Percentiles rank a stretch among this genome's conserved stretches.
phyloP scores from a whole-genome alignment of 2,113 vertebrate genomes.

The Corynorhinus townsendii region DNA sequence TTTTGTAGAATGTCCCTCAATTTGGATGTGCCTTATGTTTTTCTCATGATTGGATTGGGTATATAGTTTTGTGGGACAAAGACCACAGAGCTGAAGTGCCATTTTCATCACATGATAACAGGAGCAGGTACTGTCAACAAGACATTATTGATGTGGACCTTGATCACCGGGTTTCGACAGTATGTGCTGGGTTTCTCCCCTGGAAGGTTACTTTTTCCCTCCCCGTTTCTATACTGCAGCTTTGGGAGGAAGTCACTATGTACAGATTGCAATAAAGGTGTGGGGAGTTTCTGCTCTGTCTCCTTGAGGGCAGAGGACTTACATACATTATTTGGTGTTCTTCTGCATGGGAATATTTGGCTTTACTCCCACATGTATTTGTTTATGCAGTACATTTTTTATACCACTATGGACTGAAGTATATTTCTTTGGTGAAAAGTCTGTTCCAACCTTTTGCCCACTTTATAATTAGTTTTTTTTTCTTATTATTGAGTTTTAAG shows the following conservation, averaged over 20 bases:
- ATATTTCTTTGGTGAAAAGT: background rate
- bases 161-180: background rate
- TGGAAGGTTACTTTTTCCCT: background rate
- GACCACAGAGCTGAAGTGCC: background rate
- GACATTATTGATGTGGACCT: background rate
- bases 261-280: background rate
- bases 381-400: background rate
- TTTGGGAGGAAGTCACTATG: background rate
- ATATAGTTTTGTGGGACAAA: background rate
- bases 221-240: background rate
- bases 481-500: constrained; percentile 6
- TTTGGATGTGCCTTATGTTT: background rate
- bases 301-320: background rate
- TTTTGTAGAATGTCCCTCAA: background rate
- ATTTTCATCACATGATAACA: background rate
- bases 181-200: background rate
- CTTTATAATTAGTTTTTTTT: background rate
- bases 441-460: background rate
- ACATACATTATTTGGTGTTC: background rate
- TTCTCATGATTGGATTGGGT: background rate
- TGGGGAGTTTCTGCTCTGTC: background rate
- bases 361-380: background rate
- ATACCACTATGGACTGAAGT: background rate
- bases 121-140: background rate
- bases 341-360: background rate